Conservation (phyloP, 2,888 invertebrate genomes). For the Polydrusus tereticollis region DNA sequence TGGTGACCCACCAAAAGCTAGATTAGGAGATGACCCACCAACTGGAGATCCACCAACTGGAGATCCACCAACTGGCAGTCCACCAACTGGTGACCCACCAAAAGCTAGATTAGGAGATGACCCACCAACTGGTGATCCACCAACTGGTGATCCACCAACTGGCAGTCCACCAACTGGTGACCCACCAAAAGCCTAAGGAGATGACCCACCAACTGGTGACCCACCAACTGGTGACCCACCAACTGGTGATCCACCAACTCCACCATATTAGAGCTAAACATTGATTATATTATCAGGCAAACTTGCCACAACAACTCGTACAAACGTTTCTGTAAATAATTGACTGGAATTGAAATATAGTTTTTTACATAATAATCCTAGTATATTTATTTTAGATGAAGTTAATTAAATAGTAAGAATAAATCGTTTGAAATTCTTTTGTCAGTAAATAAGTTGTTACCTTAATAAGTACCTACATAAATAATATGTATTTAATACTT, state of each 20-base stretch:
- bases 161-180: neutral
- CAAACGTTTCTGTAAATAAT: too few relatives aligned
- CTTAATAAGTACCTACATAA: too few relatives aligned
- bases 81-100: neutral
- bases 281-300: too few relatives aligned
- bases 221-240: neutral
- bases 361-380: too few relatives aligned
- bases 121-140: slow-evolving; percentile 1
- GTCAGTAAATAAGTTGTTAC: too few relatives aligned
- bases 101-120: neutral
- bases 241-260: neutral
- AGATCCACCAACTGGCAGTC: neutral
- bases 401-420: too few relatives aligned
- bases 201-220: slow-evolving; percentile 2
- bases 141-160: neutral
- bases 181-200: neutral
- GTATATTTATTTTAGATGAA: too few relatives aligned
- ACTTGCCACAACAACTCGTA: too few relatives aligned
- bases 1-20: slow-evolving; percentile 56
- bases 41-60: neutral
- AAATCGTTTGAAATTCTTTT: too few relatives aligned
- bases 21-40: slow-evolving; percentile 3
- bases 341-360: too few relatives aligned
- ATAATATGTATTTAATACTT: too few relatives aligned
- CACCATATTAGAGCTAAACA: too few relatives aligned